Evolutionary conservation across 2,797 vertebrate genomes (phyloP).

Genomic region (Corythornis leucogaster): DNA sequence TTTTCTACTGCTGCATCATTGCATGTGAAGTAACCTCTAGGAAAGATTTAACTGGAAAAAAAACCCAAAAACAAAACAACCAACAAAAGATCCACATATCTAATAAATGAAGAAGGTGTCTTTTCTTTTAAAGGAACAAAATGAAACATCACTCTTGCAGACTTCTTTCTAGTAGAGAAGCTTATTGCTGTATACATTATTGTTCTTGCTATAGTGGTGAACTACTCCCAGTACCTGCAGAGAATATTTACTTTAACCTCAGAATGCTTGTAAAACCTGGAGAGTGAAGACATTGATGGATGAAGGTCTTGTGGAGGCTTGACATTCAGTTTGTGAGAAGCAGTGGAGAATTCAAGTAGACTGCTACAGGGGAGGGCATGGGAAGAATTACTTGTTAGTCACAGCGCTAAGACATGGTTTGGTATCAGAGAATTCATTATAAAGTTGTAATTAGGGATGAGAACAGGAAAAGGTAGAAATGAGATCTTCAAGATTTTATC

Average conservation of each 20-base stretch:
- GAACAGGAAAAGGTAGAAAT: background rate
- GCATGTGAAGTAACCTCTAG: background rate
- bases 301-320: slow-evolving; percentile 56
- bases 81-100: background rate
- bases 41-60: background rate
- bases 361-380: background rate
- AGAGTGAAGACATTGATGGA: slow-evolving; percentile 54
- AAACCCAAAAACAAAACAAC: background rate
- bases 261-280: slow-evolving; percentile 47
- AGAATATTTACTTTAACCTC: slow-evolving; percentile 63
- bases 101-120: background rate
- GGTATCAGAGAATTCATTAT: background rate
- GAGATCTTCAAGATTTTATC: background rate
- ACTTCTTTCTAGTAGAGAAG: slow-evolving; percentile 14
- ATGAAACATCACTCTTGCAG: background rate
- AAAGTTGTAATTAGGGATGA: slow-evolving; percentile 3
- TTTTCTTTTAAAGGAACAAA: slow-evolving; percentile 2
- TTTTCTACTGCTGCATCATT: background rate
- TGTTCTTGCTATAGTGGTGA: slow-evolving; percentile 29
- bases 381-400: slow-evolving; percentile 41
- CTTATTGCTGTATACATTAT: slow-evolving; percentile 8
- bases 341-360: slow-evolving; percentile 30
- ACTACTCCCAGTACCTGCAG: slow-evolving; percentile 25
- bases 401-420: background rate
- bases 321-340: slow-evolving; percentile 55